A percentile compares a stretch with the other conserved stretches of the same genome.
phyloP scores from a whole-genome alignment of 2,888 invertebrate species.

The Andrena flavipes region DNA sequence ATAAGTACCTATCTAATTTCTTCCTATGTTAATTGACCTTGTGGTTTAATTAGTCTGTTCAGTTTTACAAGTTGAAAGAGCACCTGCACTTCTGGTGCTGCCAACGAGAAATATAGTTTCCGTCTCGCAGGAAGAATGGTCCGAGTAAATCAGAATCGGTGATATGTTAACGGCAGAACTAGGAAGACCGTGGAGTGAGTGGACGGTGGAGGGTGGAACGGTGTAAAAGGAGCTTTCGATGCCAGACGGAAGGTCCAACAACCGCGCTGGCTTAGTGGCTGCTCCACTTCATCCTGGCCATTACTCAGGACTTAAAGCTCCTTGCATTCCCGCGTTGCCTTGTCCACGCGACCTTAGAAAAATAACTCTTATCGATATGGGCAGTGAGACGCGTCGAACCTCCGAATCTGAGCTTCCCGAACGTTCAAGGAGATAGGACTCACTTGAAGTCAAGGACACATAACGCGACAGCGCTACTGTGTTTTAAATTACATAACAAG shows the following conservation, averaged over 20 bases:
- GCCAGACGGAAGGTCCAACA: constrained; percentile 67
- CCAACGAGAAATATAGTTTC: constrained; percentile 22
- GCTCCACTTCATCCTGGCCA: constrained; percentile 64
- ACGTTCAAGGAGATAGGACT: not conserved
- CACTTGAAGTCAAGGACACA: not conserved
- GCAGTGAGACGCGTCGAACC: constrained; percentile 15
- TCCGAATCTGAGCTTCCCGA: not conserved
- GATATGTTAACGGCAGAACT: constrained; percentile 62
- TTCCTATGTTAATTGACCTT: not conserved
- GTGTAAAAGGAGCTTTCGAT: constrained; percentile 55
- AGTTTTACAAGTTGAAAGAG: not conserved
- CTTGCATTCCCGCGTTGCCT: constrained; percentile 49
- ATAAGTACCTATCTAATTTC: constrained; percentile 10
- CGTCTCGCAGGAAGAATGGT: constrained; percentile 12
- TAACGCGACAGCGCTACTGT: not conserved
- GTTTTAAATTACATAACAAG: not conserved
- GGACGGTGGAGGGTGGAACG: constrained; percentile 33
- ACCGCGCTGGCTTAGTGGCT: constrained; percentile 64
- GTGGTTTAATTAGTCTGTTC: not conserved
- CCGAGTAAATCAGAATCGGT: constrained; percentile 26
- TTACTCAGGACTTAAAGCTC: constrained; percentile 70
- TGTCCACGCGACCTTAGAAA: constrained; percentile 45
- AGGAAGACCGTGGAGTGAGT: constrained; percentile 44
- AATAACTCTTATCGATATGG: constrained; percentile 33
- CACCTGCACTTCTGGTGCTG: not conserved